Percentiles rank a stretch among this genome's conserved stretches.
These are phyloP conservation scores for Gerris buenoi DNA, from an alignment of 1,140 invertebrate species.

Conservation along the genomic window DNA sequence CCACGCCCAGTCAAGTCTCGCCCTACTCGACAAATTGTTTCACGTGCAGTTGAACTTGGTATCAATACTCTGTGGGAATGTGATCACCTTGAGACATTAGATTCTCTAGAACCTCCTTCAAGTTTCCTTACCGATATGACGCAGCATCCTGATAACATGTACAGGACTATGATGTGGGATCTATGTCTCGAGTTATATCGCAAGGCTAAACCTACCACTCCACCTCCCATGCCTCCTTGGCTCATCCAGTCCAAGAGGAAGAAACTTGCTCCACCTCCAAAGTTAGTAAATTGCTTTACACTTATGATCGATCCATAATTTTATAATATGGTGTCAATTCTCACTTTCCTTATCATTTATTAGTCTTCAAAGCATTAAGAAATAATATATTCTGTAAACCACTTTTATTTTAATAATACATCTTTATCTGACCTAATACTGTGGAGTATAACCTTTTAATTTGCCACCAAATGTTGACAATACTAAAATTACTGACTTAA, in stretches of 20 bases:
- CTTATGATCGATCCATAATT: too few species aligned
- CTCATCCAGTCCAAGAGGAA: not conserved
- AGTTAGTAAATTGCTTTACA: too few species aligned
- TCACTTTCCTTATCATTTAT: too few species aligned
- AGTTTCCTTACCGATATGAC: not conserved
- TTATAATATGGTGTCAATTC: too few species aligned
- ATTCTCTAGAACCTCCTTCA: not conserved
- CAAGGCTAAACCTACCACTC: not conserved
- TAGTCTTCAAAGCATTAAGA: too few species aligned
- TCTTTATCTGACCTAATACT: too few species aligned
- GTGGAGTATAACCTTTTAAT: too few species aligned
- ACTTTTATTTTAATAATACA: too few species aligned
- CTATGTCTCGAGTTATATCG: not conserved
- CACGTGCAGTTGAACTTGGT: not conserved
- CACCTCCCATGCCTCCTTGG: not conserved
- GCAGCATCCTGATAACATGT: not conserved
- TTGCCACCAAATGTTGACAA: too few species aligned
- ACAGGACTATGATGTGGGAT: not conserved
- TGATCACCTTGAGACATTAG: not conserved
- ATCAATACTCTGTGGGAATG: not conserved
- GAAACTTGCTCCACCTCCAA: not conserved
- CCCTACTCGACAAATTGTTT: not conserved
- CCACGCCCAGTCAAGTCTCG: slow-evolving; percentile 21
- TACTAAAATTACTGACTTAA: too few species aligned
- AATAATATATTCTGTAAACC: too few species aligned